Conservation (phyloP, 2,888 invertebrate species). For the Zonitis immaculata region DNA sequence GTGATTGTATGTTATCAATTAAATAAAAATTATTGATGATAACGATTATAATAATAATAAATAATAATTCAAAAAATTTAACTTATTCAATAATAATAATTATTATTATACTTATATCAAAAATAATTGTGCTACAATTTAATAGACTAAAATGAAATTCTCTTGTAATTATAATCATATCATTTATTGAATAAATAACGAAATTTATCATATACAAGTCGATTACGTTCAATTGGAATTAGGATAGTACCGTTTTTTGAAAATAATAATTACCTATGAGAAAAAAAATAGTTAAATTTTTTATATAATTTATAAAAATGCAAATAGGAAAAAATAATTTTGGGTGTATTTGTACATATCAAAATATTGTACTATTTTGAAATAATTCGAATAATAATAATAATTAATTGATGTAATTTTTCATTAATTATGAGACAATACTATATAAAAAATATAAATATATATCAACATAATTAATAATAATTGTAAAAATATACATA, state of each 20-base stretch:
- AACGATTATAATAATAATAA: not conserved
- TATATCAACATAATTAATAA: not conserved
- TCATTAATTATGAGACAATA: slow-evolving; percentile 12
- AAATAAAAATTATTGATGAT: not conserved
- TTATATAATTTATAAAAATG: slow-evolving; percentile 45
- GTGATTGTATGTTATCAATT: slow-evolving; percentile 33
- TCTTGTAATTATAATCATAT: slow-evolving; percentile 10
- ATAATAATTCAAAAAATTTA: not conserved
- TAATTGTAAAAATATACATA: slow-evolving; percentile 1
- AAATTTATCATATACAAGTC: slow-evolving; percentile 17
- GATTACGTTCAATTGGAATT: not conserved
- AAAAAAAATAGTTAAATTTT: slow-evolving; percentile 44
- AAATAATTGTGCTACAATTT: slow-evolving; percentile 14
- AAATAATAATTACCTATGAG: slow-evolving; percentile 27
- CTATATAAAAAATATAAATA: not conserved
- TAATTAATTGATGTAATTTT: slow-evolving; percentile 40
- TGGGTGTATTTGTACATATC: slow-evolving; percentile 37
- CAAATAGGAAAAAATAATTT: slow-evolving; percentile 40
- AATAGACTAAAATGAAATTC: slow-evolving; percentile 18
- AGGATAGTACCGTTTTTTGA: slow-evolving; percentile 23
- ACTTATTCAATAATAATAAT: not conserved
- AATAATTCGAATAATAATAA: no score
- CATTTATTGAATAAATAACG: slow-evolving; percentile 14
- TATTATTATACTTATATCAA: slow-evolving; percentile 11
- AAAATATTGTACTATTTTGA: slow-evolving; percentile 19